Conservation (phyloP, 2,113 vertebrate genomes). For the Verasper variegatus region DNA sequence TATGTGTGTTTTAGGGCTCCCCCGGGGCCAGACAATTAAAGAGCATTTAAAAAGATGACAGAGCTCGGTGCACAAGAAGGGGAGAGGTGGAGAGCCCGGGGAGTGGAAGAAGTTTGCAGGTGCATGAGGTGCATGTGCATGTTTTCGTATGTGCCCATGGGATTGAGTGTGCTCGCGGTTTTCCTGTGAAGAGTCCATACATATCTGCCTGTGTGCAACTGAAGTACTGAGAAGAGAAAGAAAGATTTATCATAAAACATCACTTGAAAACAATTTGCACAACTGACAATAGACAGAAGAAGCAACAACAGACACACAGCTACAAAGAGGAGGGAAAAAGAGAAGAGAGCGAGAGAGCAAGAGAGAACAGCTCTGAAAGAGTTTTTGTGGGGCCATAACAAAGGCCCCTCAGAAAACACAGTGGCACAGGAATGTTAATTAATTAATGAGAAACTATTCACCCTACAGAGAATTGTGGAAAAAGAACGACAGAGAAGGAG, state of each 20-base stretch:
- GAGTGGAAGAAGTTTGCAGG: constrained; percentile 62
- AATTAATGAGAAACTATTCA: constrained; percentile 84
- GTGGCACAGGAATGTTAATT: constrained; percentile 84
- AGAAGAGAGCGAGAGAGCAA: constrained; percentile 39
- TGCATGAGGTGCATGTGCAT: constrained; percentile 49
- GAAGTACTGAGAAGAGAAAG: not conserved
- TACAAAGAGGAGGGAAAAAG: constrained; percentile 56
- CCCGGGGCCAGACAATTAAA: constrained; percentile 73
- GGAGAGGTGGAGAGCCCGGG: constrained; percentile 37
- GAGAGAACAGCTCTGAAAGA: constrained; percentile 76
- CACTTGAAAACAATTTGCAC: constrained; percentile 24
- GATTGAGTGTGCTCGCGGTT: not conserved
- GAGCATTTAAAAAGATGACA: constrained; percentile 76
- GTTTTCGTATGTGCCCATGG: constrained; percentile 23
- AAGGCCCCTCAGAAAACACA: constrained; percentile 81
- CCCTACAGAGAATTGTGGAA: constrained; percentile 67
- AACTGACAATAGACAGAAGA: constrained; percentile 38
- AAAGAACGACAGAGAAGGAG: constrained; percentile 54
- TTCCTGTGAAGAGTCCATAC: constrained; percentile 8
- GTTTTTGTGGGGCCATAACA: constrained; percentile 78
- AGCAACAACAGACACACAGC: constrained; percentile 49
- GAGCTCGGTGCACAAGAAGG: constrained; percentile 39
- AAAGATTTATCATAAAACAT: constrained; percentile 4
- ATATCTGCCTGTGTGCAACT: constrained; percentile 17
- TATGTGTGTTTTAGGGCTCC: constrained; percentile 57